Evolutionary conservation across 1,140 invertebrate genomes (phyloP).

Genomic region (Drosophila willistoni): DNA sequence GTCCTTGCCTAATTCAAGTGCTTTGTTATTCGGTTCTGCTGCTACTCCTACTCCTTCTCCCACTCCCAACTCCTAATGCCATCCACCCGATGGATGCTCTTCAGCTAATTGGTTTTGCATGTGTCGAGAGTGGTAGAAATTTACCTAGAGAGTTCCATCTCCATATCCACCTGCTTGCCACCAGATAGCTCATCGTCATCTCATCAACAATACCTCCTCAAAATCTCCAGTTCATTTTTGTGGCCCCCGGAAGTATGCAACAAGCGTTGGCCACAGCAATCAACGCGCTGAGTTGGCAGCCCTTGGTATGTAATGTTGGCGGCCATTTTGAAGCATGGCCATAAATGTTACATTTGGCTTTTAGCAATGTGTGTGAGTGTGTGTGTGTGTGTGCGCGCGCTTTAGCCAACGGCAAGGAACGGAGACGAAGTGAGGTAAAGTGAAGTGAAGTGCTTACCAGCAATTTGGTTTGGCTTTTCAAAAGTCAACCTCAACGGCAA

Average conservation of each 20-base stretch:
- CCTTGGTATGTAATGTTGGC: constrained; percentile 16
- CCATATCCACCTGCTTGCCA: constrained; percentile 8
- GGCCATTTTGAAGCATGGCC: constrained; percentile 65
- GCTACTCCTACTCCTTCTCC: background rate
- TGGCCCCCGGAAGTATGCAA: constrained; percentile 63
- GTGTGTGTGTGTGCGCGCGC: constrained; percentile 27
- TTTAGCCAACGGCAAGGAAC: constrained; percentile 2
- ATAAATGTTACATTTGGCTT: constrained; percentile 76
- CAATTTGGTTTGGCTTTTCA: constrained; percentile 71
- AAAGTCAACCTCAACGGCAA: constrained; percentile 41
- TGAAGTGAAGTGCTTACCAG: constrained; percentile 58
- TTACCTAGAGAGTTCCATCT: constrained; percentile 37
- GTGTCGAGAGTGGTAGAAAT: constrained; percentile 44
- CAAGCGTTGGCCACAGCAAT: constrained; percentile 69
- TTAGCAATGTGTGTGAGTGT: constrained; percentile 37
- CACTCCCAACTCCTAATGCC: background rate
- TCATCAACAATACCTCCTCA: constrained; percentile 1
- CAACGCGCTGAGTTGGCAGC: constrained; percentile 54
- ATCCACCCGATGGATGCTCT: constrained; percentile 17
- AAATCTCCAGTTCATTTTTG: constrained; percentile 39
- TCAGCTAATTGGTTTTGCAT: constrained; percentile 68
- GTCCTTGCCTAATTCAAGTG: constrained; percentile 32
- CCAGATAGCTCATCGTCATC: constrained; percentile 8
- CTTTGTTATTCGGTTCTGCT: constrained; percentile 38
- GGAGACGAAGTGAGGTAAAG: background rate